Base-by-base conservation (phyloP, 2,797 vertebrate genomes). In the Rhinogobio ventralis region DNA sequence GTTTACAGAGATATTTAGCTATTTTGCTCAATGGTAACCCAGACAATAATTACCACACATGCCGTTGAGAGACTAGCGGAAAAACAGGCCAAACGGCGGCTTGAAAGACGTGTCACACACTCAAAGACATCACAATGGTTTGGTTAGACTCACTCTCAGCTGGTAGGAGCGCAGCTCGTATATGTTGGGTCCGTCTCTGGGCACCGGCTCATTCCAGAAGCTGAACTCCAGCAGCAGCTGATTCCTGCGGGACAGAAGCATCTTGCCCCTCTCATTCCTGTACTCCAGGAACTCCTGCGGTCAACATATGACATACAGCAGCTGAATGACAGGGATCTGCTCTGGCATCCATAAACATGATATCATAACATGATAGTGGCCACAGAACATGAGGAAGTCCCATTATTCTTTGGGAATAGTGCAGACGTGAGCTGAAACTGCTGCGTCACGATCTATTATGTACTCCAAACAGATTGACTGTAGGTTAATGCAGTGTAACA, bases 161-260 rank as follows among this genome's bases (percentile, higher is more conserved):
- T 98, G 97, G 91, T 99, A 99, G 76, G 97, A 97, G 89, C 98
- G 94, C 90, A 99, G 96, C 87, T 99, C 98, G 49, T 99, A 99
- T 90, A 99, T 96, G 88, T 98, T 99, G 67, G 98, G 98, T 28
- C 98, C 98, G 42, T 94, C 89, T 85, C 98, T 94, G 5, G 98
- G 97, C 81, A 92, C 76, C 0, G 98, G 98, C 85, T 99, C 97
- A 0, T 99, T 99, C 98, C 98, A 99, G 93, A 99, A 99, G 89
- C 98, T 99, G 94, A 99, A 99, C 80, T 99, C 98, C 14, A 97
- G 92, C 17, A 99, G 97, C 81, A 99, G 93, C 91, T 99, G 98
- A 89, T 99, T 99, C 90, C 95, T 92, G 85, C 97, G 95, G 8
- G 98, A 97, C 83, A 97, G 91, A 90, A 99, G 92, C 98, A 99